Conservation (phyloP, 2,888 invertebrate genomes). For the Embidobia sp. region DNA sequence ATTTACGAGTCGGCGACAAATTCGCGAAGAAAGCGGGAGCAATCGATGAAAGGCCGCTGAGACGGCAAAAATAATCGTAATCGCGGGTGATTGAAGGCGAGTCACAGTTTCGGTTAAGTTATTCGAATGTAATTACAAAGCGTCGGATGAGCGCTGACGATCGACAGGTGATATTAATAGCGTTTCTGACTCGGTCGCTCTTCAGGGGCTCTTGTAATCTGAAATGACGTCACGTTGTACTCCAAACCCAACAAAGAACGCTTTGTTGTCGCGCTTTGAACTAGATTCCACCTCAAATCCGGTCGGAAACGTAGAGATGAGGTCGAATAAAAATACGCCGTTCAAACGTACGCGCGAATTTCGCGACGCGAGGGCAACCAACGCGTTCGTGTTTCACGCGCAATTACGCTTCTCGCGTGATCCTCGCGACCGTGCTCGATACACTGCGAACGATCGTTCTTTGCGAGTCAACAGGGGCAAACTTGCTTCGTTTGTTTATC, state of each 20-base stretch:
- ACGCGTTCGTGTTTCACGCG: conserved; percentile 12
- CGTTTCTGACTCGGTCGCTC: conserved; percentile 49
- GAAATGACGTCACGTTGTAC: conserved; percentile 49
- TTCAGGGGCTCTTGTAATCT: conserved; percentile 48
- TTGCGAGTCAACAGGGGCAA: too few relatives aligned
- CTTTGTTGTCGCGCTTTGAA: conserved; percentile 57
- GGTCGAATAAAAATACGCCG: conserved; percentile 43
- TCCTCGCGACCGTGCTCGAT: conserved; percentile 10
- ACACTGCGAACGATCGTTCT: too few relatives aligned
- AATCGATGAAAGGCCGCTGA: too few relatives aligned
- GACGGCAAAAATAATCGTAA: too few relatives aligned
- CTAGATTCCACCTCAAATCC: conserved; percentile 51
- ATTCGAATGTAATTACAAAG: conserved; percentile 33
- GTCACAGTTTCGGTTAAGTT: conserved; percentile 30
- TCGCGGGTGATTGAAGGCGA: conserved; percentile 4
- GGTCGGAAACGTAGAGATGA: conserved; percentile 41
- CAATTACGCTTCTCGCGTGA: conserved; percentile 15
- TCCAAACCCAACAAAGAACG: conserved; percentile 55
- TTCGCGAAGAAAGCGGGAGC: neutral
- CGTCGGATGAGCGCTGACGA: conserved; percentile 29
- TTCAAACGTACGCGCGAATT: conserved; percentile 23
- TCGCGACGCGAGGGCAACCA: conserved; percentile 20
- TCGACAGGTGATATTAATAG: conserved; percentile 54
- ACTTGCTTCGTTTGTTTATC: too few relatives aligned
- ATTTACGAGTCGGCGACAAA: conserved; percentile 30